These are phyloP conservation scores for Tiaroga cobitis DNA, from an alignment of 2,797 vertebrate genomes.

Conservation along the genomic window DNA sequence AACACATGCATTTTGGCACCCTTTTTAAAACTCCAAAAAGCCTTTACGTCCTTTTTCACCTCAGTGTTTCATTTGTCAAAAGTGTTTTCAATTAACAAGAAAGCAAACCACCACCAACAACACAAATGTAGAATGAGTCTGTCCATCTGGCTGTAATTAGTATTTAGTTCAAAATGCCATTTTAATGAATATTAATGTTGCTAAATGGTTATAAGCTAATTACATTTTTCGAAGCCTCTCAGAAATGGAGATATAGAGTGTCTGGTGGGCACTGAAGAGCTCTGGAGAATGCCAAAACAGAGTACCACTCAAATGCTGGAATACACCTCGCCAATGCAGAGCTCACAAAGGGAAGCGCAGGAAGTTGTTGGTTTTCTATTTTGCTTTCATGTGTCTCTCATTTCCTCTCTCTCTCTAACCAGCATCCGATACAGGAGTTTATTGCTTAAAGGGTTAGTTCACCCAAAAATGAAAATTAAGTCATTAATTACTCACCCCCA, in stretches of 20 bases:
- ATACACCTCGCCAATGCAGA: neutral
- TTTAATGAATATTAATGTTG: constrained; percentile 58
- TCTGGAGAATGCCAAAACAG: constrained; percentile 38
- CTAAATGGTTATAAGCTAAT: constrained; percentile 55
- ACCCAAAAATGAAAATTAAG: too few species aligned
- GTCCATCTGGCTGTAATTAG: constrained; percentile 56
- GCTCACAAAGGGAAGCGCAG: neutral
- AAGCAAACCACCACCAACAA: constrained; percentile 15
- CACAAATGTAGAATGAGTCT: constrained; percentile 38
- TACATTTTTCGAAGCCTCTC: constrained; percentile 42
- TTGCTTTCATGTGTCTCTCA: constrained; percentile 6
- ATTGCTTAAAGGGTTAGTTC: too few species aligned
- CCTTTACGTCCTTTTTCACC: neutral
- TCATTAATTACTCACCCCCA: too few species aligned
- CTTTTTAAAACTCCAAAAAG: neutral
- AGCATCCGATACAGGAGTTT: neutral
- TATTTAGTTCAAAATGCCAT: constrained; percentile 58
- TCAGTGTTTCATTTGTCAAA: constrained; percentile 13
- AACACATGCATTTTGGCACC: neutral
- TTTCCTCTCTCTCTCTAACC: neutral
- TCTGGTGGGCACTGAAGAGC: constrained; percentile 36
- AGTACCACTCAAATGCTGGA: neutral
- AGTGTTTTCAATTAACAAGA: constrained; percentile 34
- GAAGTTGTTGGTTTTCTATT: neutral
- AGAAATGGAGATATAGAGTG: constrained; percentile 34